Evolutionary conservation across 2,888 invertebrate species (phyloP), one percentile per base, ranked within the genome.

Genomic region (Amitus sp.): DNA sequence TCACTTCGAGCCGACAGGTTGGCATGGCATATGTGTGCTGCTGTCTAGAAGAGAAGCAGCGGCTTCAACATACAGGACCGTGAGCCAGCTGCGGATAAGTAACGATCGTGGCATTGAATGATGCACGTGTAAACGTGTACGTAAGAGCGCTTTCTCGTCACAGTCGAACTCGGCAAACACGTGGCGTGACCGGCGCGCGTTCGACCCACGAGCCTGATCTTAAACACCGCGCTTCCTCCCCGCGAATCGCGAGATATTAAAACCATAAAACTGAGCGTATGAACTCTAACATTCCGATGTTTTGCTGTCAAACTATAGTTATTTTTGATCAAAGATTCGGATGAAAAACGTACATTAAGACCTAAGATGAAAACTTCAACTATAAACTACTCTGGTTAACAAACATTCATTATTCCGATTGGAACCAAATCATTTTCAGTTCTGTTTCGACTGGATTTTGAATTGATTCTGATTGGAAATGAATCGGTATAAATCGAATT

Each of bases 161-260:
- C 47, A 54, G 60, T 49, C 37, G 46, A 62, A 59, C 57, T 61
- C 39, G 46, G 62, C 56, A 62, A 65, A 65, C 59, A 57, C 59
- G 37, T 67, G 64, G 69, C 71, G 71, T 71, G 71, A 73, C 67
- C 69, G 72, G 74, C 77, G 76, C 72, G 74, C 77, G 78, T 76
- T 72, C 71, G 64, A 73, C 71, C 72, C 71, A 72, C 73, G 64
- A 49, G 59, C 33, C 12, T 12, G 33, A 33, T n/a, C 33, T 33
- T 9, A 12, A 4, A n/a, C 33, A 33, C 33, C n/a, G n/a, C n/a
- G n/a, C 9, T 12, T 9, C 33, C 33, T 9, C 9, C n/a, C 33
- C 12, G 33, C 33, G 33, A 33, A 33, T 37, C 15, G 15, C 37
- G 37, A 15, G 15, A 13, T 12, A 37, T 37, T 13, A 37, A 37